Conservation (phyloP, 2,888 invertebrate genomes). For the Tridacna crocea region DNA sequence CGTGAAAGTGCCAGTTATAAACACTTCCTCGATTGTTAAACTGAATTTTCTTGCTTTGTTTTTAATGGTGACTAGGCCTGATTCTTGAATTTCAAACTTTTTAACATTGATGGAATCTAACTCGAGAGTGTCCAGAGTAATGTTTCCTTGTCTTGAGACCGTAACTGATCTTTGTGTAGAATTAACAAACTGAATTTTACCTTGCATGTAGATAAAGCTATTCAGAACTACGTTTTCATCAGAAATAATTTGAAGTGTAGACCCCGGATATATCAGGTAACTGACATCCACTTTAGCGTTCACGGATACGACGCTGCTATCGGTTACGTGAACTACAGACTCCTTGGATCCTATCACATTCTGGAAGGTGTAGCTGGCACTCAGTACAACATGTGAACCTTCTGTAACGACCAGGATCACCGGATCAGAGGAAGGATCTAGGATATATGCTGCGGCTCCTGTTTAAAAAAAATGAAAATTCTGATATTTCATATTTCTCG, state of each 20-base stretch:
- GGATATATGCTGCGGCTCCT: slow-evolving; percentile 69
- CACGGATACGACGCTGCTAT: slow-evolving; percentile 5
- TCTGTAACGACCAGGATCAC: slow-evolving; percentile 48
- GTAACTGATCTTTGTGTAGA: slow-evolving; percentile 2
- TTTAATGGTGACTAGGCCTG: background rate
- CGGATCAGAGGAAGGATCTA: slow-evolving; percentile 34
- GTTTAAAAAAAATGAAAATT: background rate
- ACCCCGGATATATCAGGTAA: slow-evolving; percentile 39
- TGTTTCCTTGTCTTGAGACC: background rate
- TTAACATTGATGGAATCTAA: background rate
- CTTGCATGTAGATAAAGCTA: slow-evolving; percentile 4
- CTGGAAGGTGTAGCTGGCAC: slow-evolving; percentile 32
- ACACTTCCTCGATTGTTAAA: background rate
- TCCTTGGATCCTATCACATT: slow-evolving; percentile 43
- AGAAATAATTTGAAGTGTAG: slow-evolving; percentile 1
- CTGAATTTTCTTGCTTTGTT: background rate
- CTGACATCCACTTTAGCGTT: slow-evolving; percentile 41
- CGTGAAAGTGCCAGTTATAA: background rate
- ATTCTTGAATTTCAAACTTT: background rate
- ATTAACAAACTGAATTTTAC: background rate
- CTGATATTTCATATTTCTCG: background rate
- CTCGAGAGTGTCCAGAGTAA: background rate
- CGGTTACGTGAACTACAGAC: slow-evolving; percentile 45
- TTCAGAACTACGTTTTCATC: slow-evolving; percentile 9
- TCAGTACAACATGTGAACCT: slow-evolving; percentile 63